Evolutionary conservation across 1,140 invertebrate genomes (phyloP).

Genomic region (Notospermus geniculatus): DNA sequence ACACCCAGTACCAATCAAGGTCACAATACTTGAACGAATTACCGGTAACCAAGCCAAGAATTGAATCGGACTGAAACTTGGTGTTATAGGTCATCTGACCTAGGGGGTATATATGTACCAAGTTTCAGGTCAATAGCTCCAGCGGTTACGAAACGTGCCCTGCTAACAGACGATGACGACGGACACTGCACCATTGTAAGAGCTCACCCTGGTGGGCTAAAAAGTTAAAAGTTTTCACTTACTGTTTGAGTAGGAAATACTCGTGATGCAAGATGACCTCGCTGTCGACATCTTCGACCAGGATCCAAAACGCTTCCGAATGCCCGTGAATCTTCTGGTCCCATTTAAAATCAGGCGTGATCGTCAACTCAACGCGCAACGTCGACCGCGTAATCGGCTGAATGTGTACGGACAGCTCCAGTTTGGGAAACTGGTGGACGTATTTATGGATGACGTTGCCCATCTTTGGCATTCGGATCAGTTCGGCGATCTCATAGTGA

Average conservation of each 20-base stretch:
- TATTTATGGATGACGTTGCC: conserved; percentile 98
- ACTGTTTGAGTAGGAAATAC: conserved; percentile 91
- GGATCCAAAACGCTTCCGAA: conserved; percentile 98
- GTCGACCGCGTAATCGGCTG: conserved; percentile 97
- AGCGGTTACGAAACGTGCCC: no score
- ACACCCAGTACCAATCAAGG: no score
- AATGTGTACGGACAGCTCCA: conserved; percentile 92
- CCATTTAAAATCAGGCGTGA: conserved; percentile 99
- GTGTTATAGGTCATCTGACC: no score
- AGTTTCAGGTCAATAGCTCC: no score
- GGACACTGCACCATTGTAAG: no score
- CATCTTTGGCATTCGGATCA: conserved; percentile 92
- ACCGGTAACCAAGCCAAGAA: no score
- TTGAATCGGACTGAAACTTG: no score
- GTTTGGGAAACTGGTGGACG: conserved; percentile 94
- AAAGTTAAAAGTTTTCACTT: no score
- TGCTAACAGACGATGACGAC: no score
- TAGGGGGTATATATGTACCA: no score
- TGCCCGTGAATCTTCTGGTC: conserved; percentile 91
- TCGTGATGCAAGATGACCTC: conserved; percentile 94
- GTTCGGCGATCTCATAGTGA: conserved; percentile 95
- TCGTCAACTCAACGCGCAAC: conserved; percentile 90
- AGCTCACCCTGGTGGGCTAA: no score
- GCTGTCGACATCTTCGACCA: conserved; percentile 97
- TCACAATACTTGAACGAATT: no score